Evolutionary conservation across 2,888 invertebrate species (phyloP).

Genomic region (Morpho achilles): DNA sequence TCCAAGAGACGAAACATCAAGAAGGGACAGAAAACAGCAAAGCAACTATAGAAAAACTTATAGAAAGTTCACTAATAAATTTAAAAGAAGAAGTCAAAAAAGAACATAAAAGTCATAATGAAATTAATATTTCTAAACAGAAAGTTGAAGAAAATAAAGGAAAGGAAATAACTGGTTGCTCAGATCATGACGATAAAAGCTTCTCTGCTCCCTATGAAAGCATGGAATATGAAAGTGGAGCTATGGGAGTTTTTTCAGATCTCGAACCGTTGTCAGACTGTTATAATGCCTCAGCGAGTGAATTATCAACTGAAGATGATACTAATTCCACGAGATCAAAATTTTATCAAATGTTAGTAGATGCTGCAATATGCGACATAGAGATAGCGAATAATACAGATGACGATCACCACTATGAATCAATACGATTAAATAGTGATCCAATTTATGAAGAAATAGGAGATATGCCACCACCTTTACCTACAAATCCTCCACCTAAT

Average conservation of each 20-base stretch:
- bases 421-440: conserved; percentile 82
- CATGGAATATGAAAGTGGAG: conserved; percentile 84
- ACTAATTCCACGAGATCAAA: conserved; percentile 82
- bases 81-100: conserved; percentile 56
- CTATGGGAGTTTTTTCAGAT: conserved; percentile 73
- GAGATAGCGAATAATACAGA: conserved; percentile 81
- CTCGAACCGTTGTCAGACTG: conserved; percentile 82
- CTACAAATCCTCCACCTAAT: conserved; percentile 87
- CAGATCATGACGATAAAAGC: conserved; percentile 74
- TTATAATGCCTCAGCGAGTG: conserved; percentile 85
- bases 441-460: conserved; percentile 89
- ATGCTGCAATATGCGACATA: conserved; percentile 84
- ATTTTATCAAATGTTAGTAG: conserved; percentile 86
- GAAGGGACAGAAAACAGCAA: conserved; percentile 67
- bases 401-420: conserved; percentile 86
- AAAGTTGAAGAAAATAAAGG: conserved; percentile 30
- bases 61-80: conserved; percentile 67
- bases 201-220: conserved; percentile 87
- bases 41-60: conserved; percentile 72
- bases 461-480: conserved; percentile 88
- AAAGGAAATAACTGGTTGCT: conserved; percentile 41
- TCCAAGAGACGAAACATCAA: conserved; percentile 71
- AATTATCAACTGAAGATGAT: conserved; percentile 82
- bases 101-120: conserved; percentile 42
- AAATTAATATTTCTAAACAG: conserved; percentile 37